phyloP scores from a whole-genome alignment of 2,888 invertebrate genomes.

The Cryptus armator region DNA sequence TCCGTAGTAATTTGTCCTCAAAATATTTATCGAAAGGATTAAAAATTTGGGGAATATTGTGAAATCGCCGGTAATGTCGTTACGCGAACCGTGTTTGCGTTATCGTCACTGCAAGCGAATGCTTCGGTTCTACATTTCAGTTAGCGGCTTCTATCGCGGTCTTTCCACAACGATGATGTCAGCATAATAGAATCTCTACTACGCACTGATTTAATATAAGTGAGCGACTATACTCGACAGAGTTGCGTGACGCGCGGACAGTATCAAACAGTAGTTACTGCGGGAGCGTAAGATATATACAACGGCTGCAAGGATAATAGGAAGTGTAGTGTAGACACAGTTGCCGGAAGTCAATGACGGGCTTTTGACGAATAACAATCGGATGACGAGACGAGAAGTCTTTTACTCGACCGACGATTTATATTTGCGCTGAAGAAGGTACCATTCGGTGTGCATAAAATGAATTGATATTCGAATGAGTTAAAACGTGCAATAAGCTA shows the following conservation, averaged over 20 bases:
- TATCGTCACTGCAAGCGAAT: not conserved
- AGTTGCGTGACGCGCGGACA: not conserved
- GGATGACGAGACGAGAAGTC: no score
- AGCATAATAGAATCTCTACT: constrained; percentile 29
- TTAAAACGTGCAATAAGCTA: no score
- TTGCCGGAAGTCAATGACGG: constrained; percentile 37
- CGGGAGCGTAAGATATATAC: not conserved
- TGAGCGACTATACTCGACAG: not conserved
- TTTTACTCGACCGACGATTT: not conserved
- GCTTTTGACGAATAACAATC: constrained; percentile 27
- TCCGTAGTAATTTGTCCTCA: no score
- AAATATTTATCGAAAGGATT: no score
- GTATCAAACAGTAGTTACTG: not conserved
- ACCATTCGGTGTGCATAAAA: no score
- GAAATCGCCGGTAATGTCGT: not conserved
- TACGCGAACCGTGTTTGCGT: not conserved
- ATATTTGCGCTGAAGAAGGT: not conserved
- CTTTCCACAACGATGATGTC: constrained; percentile 28
- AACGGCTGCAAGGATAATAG: constrained; percentile 13
- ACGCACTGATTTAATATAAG: not conserved
- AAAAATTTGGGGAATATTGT: not conserved
- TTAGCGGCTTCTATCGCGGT: not conserved
- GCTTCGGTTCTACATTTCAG: not conserved
- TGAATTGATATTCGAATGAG: no score
- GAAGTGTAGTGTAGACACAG: constrained; percentile 9